Evolutionary conservation across 2,797 vertebrate genomes (phyloP).

Genomic region (Rhabdophis nuchalis): DNA sequence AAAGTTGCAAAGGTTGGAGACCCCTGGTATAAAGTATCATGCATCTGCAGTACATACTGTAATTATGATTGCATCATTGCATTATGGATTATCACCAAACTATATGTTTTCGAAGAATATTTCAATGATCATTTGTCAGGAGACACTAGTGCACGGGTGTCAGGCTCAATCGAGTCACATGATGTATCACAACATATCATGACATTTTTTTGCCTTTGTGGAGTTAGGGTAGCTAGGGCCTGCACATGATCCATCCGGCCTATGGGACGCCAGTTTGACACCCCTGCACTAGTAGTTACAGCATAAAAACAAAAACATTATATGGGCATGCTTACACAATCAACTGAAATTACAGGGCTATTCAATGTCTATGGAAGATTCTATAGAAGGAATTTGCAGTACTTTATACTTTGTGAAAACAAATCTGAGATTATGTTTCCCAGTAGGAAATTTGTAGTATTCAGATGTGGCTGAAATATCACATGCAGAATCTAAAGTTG

Average conservation of each 20-base stretch:
- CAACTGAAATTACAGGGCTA: background rate
- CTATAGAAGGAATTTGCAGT: background rate
- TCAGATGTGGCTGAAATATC: background rate
- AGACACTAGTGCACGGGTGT: background rate
- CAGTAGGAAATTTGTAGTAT: background rate
- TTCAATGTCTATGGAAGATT: background rate
- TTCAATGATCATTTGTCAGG: background rate
- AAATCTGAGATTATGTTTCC: background rate
- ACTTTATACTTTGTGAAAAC: background rate
- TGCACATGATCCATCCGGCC: background rate
- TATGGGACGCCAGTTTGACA: background rate
- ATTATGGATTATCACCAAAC: background rate
- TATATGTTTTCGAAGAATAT: background rate
- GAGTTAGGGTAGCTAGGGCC: background rate
- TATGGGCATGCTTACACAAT: background rate
- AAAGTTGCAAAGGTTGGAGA: no score
- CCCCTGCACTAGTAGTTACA: background rate
- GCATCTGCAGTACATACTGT: background rate
- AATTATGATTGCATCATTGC: background rate
- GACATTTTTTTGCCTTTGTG: background rate
- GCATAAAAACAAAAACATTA: background rate
- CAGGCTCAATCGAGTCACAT: fast-evolving
- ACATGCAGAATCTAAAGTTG: background rate
- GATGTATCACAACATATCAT: background rate
- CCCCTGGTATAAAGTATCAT: background rate